Evolutionary conservation across 2,888 invertebrate species (phyloP).

Genomic region (Helleia helle): DNA sequence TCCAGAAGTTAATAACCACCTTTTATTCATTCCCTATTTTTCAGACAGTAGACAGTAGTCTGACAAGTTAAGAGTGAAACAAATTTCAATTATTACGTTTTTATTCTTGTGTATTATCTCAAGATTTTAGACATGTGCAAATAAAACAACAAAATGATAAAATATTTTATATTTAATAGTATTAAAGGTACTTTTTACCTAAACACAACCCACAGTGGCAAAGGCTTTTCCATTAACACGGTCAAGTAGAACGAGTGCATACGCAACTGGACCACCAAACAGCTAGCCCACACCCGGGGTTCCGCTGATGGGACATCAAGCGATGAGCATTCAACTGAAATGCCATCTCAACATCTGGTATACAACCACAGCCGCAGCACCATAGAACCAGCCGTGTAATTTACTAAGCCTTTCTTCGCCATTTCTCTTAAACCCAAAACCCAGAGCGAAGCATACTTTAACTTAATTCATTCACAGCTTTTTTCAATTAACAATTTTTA

Average conservation of each 20-base stretch:
- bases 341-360: neutral
- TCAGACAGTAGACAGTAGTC: no score
- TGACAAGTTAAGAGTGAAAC: no score
- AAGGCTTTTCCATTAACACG: conserved; percentile 4
- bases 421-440: neutral
- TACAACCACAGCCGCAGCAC: neutral
- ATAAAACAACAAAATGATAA: conserved; percentile 1
- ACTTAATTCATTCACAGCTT: neutral
- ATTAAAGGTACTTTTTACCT: neutral
- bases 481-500: neutral
- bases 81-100: no score
- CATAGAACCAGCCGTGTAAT: conserved; percentile 5
- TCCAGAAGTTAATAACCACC: no score
- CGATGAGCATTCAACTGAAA: neutral
- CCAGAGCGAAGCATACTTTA: neutral
- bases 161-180: conserved; percentile 1
- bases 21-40: no score
- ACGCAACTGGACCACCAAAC: neutral
- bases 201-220: neutral
- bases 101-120: no score
- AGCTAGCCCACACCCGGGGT: conserved; percentile 9
- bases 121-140: neutral
- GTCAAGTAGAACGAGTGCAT: conserved; percentile 1
- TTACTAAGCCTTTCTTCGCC: conserved; percentile 6
- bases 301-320: neutral